These are phyloP conservation scores for Guaruba guarouba DNA, from an alignment of 2,113 vertebrate genomes.

Conservation along the genomic window DNA sequence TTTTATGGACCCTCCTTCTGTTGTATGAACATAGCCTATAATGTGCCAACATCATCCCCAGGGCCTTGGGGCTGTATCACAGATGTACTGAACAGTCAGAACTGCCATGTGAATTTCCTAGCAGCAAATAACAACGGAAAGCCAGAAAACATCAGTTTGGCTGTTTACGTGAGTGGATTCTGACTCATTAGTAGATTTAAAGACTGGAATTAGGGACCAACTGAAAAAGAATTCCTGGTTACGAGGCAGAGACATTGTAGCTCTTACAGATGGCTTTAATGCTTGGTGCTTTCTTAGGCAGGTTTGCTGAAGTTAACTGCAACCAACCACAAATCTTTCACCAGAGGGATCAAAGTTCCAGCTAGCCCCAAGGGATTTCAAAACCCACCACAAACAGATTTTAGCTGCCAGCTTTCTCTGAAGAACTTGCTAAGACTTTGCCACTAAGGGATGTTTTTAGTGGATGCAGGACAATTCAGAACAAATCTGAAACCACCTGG, in stretches of 20 bases:
- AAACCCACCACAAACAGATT: background rate
- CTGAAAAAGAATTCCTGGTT: background rate
- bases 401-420: background rate
- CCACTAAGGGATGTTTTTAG: background rate
- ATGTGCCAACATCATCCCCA: background rate
- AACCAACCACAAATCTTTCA: background rate
- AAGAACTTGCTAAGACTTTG: background rate
- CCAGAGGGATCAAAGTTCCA: background rate
- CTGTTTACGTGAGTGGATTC: background rate
- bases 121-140: background rate
- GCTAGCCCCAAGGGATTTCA: background rate
- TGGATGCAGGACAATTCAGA: background rate
- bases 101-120: background rate
- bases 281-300: background rate
- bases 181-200: background rate
- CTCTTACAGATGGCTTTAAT: background rate
- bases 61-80: background rate
- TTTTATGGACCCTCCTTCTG: background rate
- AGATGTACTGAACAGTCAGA: background rate
- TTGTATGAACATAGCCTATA: background rate
- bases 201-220: background rate
- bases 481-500: background rate
- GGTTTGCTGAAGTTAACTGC: background rate
- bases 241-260: background rate
- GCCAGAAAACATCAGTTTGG: background rate